Evolutionary conservation across 2,888 invertebrate genomes (phyloP).

Genomic region (Synergus itoensis): DNA sequence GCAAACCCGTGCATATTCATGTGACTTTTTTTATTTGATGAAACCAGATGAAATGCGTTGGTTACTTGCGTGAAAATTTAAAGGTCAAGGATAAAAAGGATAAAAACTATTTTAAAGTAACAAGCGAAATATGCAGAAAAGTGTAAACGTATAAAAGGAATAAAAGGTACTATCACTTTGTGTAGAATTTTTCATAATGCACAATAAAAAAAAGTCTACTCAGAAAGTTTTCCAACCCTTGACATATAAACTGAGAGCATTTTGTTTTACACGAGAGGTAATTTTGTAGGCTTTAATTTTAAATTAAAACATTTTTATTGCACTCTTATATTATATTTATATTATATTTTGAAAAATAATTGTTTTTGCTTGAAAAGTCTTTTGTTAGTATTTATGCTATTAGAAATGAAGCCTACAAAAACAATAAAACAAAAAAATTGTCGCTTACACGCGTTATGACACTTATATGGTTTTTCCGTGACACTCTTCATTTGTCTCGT

Average conservation of each 20-base stretch:
- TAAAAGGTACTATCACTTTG: not conserved
- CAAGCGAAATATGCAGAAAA: not conserved
- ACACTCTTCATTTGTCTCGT: too few species aligned
- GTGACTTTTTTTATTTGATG: constrained; percentile 8
- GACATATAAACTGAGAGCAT: constrained; percentile 2
- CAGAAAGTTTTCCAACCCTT: not conserved
- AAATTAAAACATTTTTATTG: not conserved
- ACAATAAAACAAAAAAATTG: too few species aligned
- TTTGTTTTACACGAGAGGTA: not conserved
- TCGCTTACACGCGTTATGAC: too few species aligned
- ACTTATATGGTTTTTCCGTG: too few species aligned
- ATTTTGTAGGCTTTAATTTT: not conserved
- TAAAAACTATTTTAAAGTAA: constrained; percentile 5
- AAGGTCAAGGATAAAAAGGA: constrained; percentile 23
- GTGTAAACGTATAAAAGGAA: not conserved
- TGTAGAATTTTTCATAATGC: not conserved
- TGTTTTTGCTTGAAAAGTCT: too few species aligned
- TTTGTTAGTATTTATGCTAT: too few species aligned
- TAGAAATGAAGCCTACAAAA: too few species aligned
- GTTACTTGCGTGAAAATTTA: constrained; percentile 13
- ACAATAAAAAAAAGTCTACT: not conserved
- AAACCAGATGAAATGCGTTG: not conserved
- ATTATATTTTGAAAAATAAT: too few species aligned
- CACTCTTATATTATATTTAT: too few species aligned
- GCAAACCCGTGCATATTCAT: constrained; percentile 19